Conservation (phyloP, 2,797 vertebrate genomes). For the Columba guinea region DNA sequence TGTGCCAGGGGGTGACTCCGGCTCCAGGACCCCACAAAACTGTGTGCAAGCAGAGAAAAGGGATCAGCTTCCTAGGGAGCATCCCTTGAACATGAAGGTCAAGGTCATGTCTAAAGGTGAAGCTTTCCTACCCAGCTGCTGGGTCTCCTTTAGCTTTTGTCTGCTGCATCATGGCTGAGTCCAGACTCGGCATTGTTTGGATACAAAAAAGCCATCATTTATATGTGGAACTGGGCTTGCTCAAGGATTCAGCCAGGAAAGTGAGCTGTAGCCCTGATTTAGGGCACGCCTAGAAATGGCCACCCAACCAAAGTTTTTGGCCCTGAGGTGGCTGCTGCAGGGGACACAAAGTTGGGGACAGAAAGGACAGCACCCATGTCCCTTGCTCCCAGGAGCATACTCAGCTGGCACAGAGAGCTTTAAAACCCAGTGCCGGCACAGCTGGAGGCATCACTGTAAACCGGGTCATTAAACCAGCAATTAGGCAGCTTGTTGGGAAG, state of each 20-base stretch:
- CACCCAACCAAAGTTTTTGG: neutral
- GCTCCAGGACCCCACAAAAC: neutral
- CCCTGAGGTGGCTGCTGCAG: neutral
- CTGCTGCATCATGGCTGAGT: neutral
- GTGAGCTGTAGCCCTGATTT: neutral
- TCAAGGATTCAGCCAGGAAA: fast-evolving
- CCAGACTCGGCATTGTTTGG: neutral
- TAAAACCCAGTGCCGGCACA: neutral
- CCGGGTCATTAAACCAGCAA: neutral
- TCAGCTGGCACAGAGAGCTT: neutral
- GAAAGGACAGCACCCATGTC: fast-evolving
- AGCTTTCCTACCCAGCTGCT: neutral
- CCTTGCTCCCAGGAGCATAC: neutral
- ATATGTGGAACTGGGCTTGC: fast-evolving
- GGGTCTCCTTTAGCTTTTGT: neutral
- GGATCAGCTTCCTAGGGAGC: fast-evolving
- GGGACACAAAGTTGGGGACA: neutral
- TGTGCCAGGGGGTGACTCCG: neutral
- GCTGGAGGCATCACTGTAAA: neutral
- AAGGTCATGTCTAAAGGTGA: fast-evolving
- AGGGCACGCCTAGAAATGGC: fast-evolving
- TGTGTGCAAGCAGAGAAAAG: neutral
- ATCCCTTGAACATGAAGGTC: neutral
- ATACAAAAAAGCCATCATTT: neutral
- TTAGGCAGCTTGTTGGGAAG: neutral